Base-by-base conservation (phyloP, 2,113 vertebrate species). In the Gopherus flavomarginatus region DNA sequence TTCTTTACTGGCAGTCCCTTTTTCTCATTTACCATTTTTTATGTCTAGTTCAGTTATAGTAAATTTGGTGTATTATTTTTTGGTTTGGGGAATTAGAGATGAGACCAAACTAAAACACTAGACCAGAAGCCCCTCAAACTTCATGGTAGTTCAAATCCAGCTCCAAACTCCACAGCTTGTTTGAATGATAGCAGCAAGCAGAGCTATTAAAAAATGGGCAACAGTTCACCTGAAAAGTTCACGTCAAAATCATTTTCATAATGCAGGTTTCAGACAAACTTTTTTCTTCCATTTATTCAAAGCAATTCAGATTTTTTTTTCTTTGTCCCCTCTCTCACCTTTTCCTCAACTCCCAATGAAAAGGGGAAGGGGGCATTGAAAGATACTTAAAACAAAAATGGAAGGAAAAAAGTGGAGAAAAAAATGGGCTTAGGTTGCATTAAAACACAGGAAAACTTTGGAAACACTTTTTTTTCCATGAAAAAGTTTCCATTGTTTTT, bases 181-280 rank as follows among this genome's bases (percentile, higher is more conserved):
- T 79, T 49, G 14, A 49, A 79, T 26, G 2, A 59, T 8, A 3
- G 82, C 11, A 88, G 86, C 86, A 77, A 11, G 4, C 3, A 2
- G 4, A 4, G 38, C 52, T 3, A 14, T 85, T 52, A 50, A 49
- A 88, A 35, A 83, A 1, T 44, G 47, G 83, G 9, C 87, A 81
- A 27, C 0, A 0, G 5, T 75, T 57, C 4, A 72, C 1, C 42
- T 50, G 92, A 83, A 78, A 24, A 83, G 6, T 31, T 38, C 1
- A 81, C 44, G 83, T 65, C 5, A 50, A 87, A 83, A 38, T 52
- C 81, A 26, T 2, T 62, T 78, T 49, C 79, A 38, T 12, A 59
- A 87, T 80, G 21, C 2, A 69, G 21, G 57, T 7, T n/a, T 1
- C 69, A 0, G 35, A n/a, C 7, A 65, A 56, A 26, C 21, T 62